Evolutionary conservation across 2,888 invertebrate species (phyloP).

Genomic region (Minunthozetes semirufus): DNA sequence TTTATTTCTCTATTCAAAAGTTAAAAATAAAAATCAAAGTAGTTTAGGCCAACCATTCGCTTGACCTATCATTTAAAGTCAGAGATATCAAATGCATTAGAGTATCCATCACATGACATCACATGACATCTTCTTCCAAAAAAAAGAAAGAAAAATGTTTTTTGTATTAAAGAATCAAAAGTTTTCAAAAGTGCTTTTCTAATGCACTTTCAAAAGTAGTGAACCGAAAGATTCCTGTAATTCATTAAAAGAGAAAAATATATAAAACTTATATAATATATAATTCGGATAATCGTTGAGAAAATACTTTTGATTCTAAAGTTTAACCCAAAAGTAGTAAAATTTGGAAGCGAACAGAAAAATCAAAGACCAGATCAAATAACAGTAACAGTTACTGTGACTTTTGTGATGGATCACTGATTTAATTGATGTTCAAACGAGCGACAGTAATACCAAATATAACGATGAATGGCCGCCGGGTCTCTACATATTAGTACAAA

Average conservation of each 20-base stretch:
- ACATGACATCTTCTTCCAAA: too few species aligned
- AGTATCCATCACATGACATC: too few species aligned
- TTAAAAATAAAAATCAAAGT: too few species aligned
- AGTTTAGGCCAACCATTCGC: constrained; percentile 22
- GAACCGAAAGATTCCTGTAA: background rate
- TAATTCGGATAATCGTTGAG: background rate
- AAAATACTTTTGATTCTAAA: background rate
- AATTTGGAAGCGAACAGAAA: background rate
- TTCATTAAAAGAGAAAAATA: constrained; percentile 3
- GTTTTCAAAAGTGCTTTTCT: too few species aligned
- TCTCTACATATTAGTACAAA: background rate
- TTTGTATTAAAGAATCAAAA: too few species aligned
- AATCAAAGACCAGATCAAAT: background rate
- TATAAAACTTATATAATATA: background rate
- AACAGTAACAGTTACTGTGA: background rate
- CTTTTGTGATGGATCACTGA: constrained; percentile 19
- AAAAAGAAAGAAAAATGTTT: too few species aligned
- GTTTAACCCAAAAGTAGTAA: too few species aligned
- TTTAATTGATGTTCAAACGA: constrained; percentile 20
- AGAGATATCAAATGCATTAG: too few species aligned
- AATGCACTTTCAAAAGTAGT: constrained; percentile 21
- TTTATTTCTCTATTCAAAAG: constrained; percentile 1
- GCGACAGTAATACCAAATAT: constrained; percentile 3
- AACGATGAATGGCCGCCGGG: background rate
- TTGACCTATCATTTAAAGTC: background rate